Conservation (phyloP, 2,113 vertebrate species). For the Calyptomena viridis region DNA sequence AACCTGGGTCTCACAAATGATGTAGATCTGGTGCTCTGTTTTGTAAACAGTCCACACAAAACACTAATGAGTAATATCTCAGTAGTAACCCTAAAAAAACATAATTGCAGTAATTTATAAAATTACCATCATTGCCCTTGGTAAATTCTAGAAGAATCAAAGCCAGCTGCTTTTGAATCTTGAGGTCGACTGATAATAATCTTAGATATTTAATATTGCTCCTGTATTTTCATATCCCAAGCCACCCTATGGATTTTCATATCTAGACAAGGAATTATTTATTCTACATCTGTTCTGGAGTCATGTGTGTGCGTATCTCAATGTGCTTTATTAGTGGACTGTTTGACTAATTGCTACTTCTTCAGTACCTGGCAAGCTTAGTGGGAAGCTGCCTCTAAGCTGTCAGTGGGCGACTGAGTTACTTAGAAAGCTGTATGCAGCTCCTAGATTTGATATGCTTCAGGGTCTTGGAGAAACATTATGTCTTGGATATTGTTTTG, state of each 20-base stretch:
- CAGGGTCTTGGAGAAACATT: neutral
- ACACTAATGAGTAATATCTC: neutral
- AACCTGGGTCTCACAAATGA: neutral
- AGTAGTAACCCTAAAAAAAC: neutral
- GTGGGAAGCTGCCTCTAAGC: neutral
- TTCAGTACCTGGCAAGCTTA: neutral
- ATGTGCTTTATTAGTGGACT: neutral
- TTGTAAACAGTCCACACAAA: neutral
- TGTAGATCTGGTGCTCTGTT: neutral
- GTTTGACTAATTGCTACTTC: neutral
- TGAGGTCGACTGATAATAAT: neutral
- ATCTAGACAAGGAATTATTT: neutral
- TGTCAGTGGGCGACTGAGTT: neutral
- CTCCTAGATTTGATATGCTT: neutral
- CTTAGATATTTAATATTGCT: neutral
- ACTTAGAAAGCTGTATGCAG: neutral
- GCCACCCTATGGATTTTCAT: neutral
- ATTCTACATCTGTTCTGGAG: neutral
- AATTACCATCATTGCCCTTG: neutral
- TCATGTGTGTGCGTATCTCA: neutral
- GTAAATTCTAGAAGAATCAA: neutral
- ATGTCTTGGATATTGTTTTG: neutral
- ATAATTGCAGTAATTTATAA: neutral
- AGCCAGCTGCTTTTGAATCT: neutral
- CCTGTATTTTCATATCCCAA: neutral